A percentile compares a stretch with the other conserved stretches of the same genome.
Evolutionary conservation across 2,888 invertebrate species (phyloP).

Genomic region (Dascillus cervinus): DNA sequence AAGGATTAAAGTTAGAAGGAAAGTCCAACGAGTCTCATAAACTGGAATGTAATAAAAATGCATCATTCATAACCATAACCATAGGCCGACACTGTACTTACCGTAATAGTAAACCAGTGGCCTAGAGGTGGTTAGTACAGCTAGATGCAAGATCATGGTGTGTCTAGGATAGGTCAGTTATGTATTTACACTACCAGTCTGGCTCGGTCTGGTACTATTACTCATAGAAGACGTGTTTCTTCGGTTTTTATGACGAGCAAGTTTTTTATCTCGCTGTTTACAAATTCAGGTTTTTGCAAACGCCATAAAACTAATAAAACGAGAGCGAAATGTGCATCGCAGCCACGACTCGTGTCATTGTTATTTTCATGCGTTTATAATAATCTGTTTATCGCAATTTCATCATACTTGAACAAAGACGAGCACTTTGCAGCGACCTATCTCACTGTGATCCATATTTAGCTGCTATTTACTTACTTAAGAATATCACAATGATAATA

Average conservation of each 20-base stretch:
- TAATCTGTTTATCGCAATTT: conserved; percentile 5
- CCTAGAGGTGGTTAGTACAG: conserved; percentile 12
- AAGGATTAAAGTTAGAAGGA: too few relatives aligned
- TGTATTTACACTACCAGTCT: conserved; percentile 14
- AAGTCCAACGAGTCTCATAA: too few relatives aligned
- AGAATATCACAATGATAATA: conserved; percentile 7
- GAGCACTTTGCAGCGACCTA: conserved; percentile 10
- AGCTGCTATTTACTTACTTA: conserved; percentile 1
- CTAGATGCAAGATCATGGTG: conserved; percentile 18
- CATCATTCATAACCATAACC: too few relatives aligned
- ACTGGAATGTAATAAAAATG: too few relatives aligned
- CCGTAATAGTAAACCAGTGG: conserved; percentile 8
- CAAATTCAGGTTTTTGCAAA: neutral
- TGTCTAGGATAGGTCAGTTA: conserved; percentile 22
- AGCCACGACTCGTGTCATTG: conserved; percentile 1
- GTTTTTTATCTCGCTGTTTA: neutral
- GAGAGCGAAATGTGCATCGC: too few relatives aligned
- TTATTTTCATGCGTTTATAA: conserved; percentile 3
- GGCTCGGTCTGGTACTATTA: conserved; percentile 7
- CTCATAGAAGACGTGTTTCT: conserved; percentile 3
- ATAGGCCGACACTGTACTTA: too few relatives aligned
- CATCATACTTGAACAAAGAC: conserved; percentile 5
- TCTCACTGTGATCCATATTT: conserved; percentile 11
- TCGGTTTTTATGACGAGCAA: conserved; percentile 4
- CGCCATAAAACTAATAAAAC: too few relatives aligned